Base-by-base conservation (phyloP, 2,888 invertebrate genomes). In the Meteorus cinctellus region DNA sequence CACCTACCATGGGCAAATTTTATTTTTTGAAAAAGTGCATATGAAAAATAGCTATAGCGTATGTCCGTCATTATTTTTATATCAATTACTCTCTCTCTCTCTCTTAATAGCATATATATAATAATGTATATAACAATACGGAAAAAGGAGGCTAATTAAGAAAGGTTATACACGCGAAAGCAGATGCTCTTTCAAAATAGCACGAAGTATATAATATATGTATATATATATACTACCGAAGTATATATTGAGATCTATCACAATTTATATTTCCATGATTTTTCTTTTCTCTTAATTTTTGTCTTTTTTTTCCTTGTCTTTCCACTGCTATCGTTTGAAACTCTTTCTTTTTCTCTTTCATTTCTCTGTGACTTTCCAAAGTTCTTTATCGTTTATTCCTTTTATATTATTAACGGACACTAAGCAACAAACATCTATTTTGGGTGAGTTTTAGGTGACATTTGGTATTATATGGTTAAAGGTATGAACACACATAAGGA, bases 401-500 rank as follows among this genome's bases (percentile, higher is more conserved):
- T 2, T 55, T 5, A 55, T 55, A 55, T 55, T 51, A 41, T 81
- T 82, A 74, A 81, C 82, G 80, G 77, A 82, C 62, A 84, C 82
- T 81, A 83, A 85, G 85, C 84, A 85, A 82, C 82, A 82, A 82
- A 84, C 83, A 85, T 82, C 83, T 86, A 82, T 85, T 78, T 84
- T 86, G 83, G 84, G 82, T 84, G 84, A 85, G 81, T 83, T 84
- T 79, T 80, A 84, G 86, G 84, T 85, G 55, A 76, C 80, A 63
- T 34, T 34, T 19, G 36, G 19, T 65, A 12, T 29, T 41, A 19
- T 65, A 74, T 86, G 86, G 85, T 82, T 80, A 16, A 85, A 87
- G 89, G 84, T 88, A 59, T 72, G 16, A 55, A 95, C 94, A 95
- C 94, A 96, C 95, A 96, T 95, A 94, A 93, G 92, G 95, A 94